A percentile compares a stretch with the other conserved stretches of the same genome.
Evolutionary conservation across 2,888 invertebrate genomes (phyloP).

Genomic region (Dryadula phaetusa): DNA sequence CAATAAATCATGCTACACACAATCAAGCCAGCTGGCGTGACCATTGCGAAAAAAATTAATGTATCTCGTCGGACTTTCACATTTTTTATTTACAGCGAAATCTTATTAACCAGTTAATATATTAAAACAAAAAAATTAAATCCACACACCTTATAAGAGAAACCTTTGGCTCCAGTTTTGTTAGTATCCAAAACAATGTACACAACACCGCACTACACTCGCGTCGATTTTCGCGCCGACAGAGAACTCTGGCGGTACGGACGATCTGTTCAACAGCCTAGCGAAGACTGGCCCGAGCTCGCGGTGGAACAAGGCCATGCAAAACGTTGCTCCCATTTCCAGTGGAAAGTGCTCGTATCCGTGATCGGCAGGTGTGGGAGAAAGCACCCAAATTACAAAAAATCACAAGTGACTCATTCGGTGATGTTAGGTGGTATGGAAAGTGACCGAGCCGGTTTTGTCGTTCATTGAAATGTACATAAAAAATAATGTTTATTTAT

Average conservation of each 20-base stretch:
- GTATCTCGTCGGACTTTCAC: constrained; percentile 47
- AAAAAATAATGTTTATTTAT: constrained; percentile 24
- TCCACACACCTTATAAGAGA: constrained; percentile 65
- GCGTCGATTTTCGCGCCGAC: constrained; percentile 58
- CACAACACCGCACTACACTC: constrained; percentile 64
- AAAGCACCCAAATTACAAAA: constrained; percentile 74
- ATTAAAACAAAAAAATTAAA: constrained; percentile 35
- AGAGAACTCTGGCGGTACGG: constrained; percentile 49
- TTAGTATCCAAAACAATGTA: constrained; percentile 60
- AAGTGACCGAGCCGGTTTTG: constrained; percentile 76
- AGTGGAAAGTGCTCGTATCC: constrained; percentile 82
- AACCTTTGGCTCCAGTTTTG: constrained; percentile 75
- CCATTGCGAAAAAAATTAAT: constrained; percentile 54
- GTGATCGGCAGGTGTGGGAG: constrained; percentile 81
- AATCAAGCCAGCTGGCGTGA: constrained; percentile 56
- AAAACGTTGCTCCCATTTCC: constrained; percentile 79
- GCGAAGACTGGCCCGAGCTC: constrained; percentile 61
- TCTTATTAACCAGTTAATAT: neutral
- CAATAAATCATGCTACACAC: constrained; percentile 51
- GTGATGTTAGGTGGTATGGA: constrained; percentile 55
- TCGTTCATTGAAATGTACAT: constrained; percentile 29
- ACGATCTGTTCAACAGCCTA: constrained; percentile 51
- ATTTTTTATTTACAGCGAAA: constrained; percentile 45
- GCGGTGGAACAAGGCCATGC: constrained; percentile 77
- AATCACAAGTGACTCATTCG: constrained; percentile 75